phyloP scores from a whole-genome alignment of 2,888 invertebrate genomes.

The Eupithecia subumbrata region DNA sequence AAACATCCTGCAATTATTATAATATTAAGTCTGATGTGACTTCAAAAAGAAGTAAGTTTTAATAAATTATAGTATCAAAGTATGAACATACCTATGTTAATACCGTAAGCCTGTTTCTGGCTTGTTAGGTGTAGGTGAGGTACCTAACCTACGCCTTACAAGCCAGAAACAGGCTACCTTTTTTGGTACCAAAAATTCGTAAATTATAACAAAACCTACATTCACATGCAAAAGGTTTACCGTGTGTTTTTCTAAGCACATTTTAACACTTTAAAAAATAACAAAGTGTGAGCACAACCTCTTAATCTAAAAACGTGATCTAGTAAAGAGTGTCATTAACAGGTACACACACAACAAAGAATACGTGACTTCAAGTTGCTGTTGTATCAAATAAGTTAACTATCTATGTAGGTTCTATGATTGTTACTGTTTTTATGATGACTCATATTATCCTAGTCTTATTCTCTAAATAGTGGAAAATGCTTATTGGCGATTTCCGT shows the following conservation, averaged over 20 bases:
- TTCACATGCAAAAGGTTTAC: not conserved
- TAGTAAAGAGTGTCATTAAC: not conserved
- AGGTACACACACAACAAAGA: not conserved
- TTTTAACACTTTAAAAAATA: not conserved
- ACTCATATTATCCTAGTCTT: not conserved
- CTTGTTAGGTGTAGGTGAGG: too few relatives aligned
- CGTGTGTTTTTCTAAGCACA: not conserved
- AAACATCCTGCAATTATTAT: too few relatives aligned
- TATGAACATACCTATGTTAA: not conserved
- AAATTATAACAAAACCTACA: not conserved
- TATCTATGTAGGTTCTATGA: not conserved
- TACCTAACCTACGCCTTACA: too few relatives aligned
- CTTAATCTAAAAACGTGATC: constrained; percentile 10
- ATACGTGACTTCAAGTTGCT: constrained; percentile 7
- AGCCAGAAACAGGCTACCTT: too few relatives aligned
- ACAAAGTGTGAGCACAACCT: not conserved
- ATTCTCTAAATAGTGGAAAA: not conserved
- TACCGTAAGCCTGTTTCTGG: not conserved
- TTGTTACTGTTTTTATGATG: not conserved
- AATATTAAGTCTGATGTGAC: not conserved
- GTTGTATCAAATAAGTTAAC: not conserved
- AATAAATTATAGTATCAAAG: not conserved
- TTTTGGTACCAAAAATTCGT: too few relatives aligned
- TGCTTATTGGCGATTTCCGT: not conserved
- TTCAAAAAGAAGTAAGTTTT: not conserved